A percentile compares a stretch with the other conserved stretches of the same genome.
Conservation (phyloP, 2,113 vertebrate species). For the Crotalus tigris region DNA sequence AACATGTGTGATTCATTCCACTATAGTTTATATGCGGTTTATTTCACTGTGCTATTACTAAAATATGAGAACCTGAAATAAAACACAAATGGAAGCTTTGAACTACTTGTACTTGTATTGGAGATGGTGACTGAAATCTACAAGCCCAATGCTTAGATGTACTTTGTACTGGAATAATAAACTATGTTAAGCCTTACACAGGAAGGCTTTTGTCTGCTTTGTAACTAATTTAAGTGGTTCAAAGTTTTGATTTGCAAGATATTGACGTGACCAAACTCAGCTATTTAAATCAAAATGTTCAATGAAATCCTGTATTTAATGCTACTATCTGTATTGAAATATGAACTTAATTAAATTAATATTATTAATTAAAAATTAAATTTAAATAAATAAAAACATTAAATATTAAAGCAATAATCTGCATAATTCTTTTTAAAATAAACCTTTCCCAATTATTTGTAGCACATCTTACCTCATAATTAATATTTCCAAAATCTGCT, state of each 20-base stretch:
- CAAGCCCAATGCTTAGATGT: background rate
- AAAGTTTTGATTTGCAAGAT: background rate
- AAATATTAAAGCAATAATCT: background rate
- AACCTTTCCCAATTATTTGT: slow-evolving; percentile 31
- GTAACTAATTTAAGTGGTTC: background rate
- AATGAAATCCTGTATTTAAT: background rate
- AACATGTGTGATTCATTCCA: background rate
- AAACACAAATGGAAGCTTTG: background rate
- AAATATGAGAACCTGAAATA: background rate
- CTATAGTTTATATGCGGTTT: background rate
- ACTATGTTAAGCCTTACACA: background rate
- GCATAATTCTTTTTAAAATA: background rate
- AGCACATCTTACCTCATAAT: slow-evolving; percentile 79
- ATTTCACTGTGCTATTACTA: background rate
- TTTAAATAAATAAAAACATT: background rate
- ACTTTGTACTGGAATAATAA: background rate
- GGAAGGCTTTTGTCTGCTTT: background rate
- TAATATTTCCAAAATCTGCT: slow-evolving; percentile 80
- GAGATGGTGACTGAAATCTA: background rate
- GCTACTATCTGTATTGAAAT: background rate
- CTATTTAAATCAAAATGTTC: background rate
- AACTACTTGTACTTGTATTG: background rate
- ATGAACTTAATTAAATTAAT: background rate
- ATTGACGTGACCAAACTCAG: background rate
- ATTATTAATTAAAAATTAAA: background rate